phyloP scores from a whole-genome alignment of 1,140 invertebrate genomes.

The Monomorium pharaonis region DNA sequence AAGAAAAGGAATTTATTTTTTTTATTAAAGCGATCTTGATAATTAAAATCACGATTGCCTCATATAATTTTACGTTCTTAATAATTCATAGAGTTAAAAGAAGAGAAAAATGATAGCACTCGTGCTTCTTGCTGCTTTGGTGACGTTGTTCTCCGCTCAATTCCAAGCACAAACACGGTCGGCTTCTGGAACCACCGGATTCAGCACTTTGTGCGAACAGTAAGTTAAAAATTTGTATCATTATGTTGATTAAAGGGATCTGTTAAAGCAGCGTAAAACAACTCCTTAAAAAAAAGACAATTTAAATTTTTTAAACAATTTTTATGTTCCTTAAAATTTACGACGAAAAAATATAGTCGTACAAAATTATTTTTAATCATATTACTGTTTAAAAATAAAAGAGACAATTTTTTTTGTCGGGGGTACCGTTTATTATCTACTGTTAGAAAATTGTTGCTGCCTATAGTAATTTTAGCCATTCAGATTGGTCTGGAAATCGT shows the following conservation, averaged over 20 bases:
- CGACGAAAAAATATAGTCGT: not conserved
- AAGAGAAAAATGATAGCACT: conserved; percentile 84
- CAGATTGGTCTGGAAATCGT: not conserved
- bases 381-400: not conserved
- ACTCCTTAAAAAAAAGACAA: not conserved
- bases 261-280: not conserved
- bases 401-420: not conserved
- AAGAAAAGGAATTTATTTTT: not conserved
- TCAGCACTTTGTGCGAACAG: conserved; percentile 90
- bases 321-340: not conserved
- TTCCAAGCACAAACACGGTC: conserved; percentile 87
- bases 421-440: not conserved
- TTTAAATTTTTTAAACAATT: not conserved
- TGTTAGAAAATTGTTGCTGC: not conserved
- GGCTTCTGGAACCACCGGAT: conserved; percentile 90
- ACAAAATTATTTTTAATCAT: not conserved
- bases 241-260: not conserved
- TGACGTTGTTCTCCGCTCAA: conserved; percentile 86
- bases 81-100: not conserved
- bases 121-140: conserved; percentile 77
- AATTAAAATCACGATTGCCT: not conserved
- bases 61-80: not conserved
- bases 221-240: conserved; percentile 70
- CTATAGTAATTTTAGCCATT: not conserved
- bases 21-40: not conserved